Conservation (phyloP, 2,797 vertebrate species). For the Picus viridis region DNA sequence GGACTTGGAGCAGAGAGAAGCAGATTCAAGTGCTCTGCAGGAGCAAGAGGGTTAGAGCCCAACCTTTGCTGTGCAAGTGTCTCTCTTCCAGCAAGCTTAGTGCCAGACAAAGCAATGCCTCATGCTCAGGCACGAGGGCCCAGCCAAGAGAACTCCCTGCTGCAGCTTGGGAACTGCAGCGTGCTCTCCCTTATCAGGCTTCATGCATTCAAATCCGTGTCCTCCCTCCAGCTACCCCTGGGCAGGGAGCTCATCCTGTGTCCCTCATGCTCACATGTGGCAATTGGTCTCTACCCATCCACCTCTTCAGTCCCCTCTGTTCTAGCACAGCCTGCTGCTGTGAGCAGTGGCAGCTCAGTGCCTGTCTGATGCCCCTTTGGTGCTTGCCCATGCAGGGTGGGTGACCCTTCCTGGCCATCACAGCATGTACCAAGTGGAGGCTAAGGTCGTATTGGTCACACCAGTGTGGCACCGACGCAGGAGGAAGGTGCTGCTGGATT, state of each 20-base stretch:
- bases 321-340: background rate
- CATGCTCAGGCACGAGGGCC: background rate
- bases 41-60: background rate
- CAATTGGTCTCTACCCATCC: background rate
- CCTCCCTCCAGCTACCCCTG: constrained; percentile 1
- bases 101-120: background rate
- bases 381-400: background rate
- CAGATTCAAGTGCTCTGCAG: background rate
- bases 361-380: background rate
- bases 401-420: background rate
- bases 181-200: background rate
- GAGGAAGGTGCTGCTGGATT: background rate
- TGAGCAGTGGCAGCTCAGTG: background rate
- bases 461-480: background rate
- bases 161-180: background rate
- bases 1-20: background rate
- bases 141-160: background rate
- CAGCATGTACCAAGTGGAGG: background rate
- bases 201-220: background rate
- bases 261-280: background rate
- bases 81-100: background rate
- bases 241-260: background rate
- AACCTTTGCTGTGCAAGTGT: background rate
- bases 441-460: background rate
- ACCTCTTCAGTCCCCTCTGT: background rate